Percentiles rank a stretch among this genome's conserved stretches.
Conservation (phyloP, 2,113 vertebrate genomes). For the Isurus oxyrinchus region DNA sequence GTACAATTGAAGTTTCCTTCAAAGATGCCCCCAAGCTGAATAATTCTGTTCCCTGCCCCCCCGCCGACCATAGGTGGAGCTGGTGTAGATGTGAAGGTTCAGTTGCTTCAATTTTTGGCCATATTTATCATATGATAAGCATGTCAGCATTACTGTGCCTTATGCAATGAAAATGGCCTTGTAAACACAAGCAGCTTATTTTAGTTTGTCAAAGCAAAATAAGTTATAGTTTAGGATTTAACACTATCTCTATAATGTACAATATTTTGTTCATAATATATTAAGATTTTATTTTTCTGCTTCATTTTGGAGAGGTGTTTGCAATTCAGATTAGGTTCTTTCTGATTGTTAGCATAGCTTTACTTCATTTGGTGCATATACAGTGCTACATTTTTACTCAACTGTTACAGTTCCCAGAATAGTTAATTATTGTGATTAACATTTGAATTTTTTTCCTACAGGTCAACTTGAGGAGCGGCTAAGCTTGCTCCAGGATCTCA, state of each 20-base stretch:
- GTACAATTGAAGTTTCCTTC: not conserved
- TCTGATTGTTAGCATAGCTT: not conserved
- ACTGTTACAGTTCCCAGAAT: not conserved
- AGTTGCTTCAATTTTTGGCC: not conserved
- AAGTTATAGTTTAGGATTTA: not conserved
- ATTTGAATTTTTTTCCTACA: constrained; percentile 40
- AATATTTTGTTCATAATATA: not conserved
- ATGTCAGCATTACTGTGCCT: not conserved
- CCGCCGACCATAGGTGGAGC: not conserved
- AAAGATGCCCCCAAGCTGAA: not conserved
- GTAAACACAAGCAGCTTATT: not conserved
- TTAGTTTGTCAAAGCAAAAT: not conserved
- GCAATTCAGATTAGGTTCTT: not conserved
- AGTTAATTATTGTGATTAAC: not conserved
- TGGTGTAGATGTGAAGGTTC: not conserved
- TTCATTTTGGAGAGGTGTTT: not conserved
- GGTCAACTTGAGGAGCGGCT: constrained; percentile 61
- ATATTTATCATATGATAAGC: not conserved
- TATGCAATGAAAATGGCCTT: not conserved
- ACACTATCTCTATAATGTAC: not conserved
- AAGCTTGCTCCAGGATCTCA: constrained; percentile 52
- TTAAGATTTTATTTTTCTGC: not conserved
- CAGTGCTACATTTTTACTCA: not conserved
- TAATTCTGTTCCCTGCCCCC: not conserved
- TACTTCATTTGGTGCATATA: not conserved